Conservation (phyloP, 2,797 vertebrate genomes). For the Choloepus didactylus region DNA sequence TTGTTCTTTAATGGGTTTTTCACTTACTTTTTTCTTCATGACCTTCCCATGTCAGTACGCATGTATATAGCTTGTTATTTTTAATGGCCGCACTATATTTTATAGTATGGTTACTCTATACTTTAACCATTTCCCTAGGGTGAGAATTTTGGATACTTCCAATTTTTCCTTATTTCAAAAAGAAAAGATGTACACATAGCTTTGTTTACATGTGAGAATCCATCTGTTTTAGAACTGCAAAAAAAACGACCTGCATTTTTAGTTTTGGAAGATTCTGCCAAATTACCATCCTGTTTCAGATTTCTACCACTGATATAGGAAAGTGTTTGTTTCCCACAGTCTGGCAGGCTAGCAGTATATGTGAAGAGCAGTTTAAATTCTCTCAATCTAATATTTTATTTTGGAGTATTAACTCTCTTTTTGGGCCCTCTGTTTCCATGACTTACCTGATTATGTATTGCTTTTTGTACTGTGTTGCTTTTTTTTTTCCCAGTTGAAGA, state of each 20-base stretch:
- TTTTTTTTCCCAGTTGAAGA: constrained; percentile 35
- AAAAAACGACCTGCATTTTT: background rate
- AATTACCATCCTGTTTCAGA: background rate
- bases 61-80: background rate
- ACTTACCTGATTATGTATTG: background rate
- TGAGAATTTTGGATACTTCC: background rate
- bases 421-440: background rate
- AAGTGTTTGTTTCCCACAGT: background rate
- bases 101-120: background rate
- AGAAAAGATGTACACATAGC: background rate
- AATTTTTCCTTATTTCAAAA: constrained; percentile 48
- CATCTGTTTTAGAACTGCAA: background rate
- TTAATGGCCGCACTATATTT: background rate
- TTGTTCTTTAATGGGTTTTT: background rate
- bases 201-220: background rate
- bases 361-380: background rate
- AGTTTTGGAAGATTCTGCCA: background rate
- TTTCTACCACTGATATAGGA: background rate
- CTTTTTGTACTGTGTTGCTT: background rate
- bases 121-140: background rate
- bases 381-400: background rate
- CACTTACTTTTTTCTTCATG: constrained; percentile 3
- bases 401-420: background rate
- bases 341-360: background rate
- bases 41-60: background rate